Base-by-base conservation (phyloP, 1,140 invertebrate species). In the Ephestia elutella region DNA sequence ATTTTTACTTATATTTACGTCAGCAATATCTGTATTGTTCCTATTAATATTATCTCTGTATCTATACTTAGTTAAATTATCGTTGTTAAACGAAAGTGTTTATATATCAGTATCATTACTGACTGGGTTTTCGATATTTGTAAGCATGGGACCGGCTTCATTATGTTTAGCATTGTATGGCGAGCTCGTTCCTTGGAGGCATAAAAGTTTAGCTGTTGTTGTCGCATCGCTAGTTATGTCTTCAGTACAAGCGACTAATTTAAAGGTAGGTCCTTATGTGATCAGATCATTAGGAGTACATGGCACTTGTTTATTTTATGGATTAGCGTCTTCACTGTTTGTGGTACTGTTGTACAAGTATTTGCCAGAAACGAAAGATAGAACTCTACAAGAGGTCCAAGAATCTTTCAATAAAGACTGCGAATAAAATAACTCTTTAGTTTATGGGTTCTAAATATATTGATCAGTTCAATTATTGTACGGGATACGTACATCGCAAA, bases 341-440 rank as follows among this genome's bases (percentile, higher is more conserved):
- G 49, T 49, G 19, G 44, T 60, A 21, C 15, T 68, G 28, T 59
- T 68, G 21, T 68, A 62, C 51, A 64, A 59, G 38, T 60, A 63
- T 38, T 61, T 74, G 28, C 69, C 71, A 5, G 69, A 74, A 50
- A 74, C 66, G 9, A 74, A 71, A 58, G 69, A 74, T 44, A 74
- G 66, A 21, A 65, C 59, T 8, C 49, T 74, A 11, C 55, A 69
- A 57, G 71, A 74, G 61, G 67, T 74, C 19, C 66, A 74, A 60
- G 60, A 60, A 49, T 65, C 57, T 56, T 62, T 65, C 48, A 60
- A 48, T 32, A 35, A 65, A 11, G 18, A 50, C 0, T 13, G 32
- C 32, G 5, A 38, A 11, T 9, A 38, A 38, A 38, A n/a, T n/a
- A n/a, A n/a, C n/a, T n/a, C n/a, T n/a, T n/a, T n/a, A n/a, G n/a